These are phyloP conservation scores for Picus viridis DNA, from an alignment of 2,797 vertebrate genomes.

Conservation along the genomic window DNA sequence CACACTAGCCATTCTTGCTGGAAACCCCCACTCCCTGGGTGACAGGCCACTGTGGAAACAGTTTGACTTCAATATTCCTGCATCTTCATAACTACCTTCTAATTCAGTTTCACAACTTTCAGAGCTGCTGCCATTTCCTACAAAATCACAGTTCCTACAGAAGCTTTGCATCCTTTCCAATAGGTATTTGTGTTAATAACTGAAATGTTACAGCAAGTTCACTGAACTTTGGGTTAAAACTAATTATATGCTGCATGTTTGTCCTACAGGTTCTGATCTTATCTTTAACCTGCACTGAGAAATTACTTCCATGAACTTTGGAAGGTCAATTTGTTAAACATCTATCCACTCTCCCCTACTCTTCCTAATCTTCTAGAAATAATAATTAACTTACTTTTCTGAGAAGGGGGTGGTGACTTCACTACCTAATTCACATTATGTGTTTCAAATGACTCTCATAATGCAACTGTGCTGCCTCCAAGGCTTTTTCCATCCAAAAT, in stretches of 20 bases:
- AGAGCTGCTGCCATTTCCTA: not conserved
- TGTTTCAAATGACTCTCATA: slow-evolving; percentile 23
- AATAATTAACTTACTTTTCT: slow-evolving; percentile 70
- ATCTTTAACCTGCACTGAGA: slow-evolving; percentile 41
- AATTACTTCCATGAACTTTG: slow-evolving; percentile 58
- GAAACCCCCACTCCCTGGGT: not conserved
- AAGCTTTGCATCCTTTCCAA: not conserved
- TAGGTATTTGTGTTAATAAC: not conserved
- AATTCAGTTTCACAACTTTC: not conserved
- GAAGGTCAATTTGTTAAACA: slow-evolving; percentile 69
- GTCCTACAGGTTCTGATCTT: slow-evolving; percentile 45
- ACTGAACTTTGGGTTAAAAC: not conserved
- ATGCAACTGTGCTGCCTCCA: not conserved
- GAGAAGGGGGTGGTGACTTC: not conserved
- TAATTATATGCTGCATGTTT: not conserved
- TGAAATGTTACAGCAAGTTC: not conserved
- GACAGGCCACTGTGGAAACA: not conserved
- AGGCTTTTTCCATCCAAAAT: slow-evolving; percentile 14
- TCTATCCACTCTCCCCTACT: slow-evolving; percentile 50
- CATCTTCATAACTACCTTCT: not conserved
- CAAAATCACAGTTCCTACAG: not conserved
- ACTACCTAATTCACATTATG: not conserved
- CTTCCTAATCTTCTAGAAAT: slow-evolving; percentile 49
- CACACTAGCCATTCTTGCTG: not conserved
- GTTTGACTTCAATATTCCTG: not conserved